Evolutionary conservation across 2,888 invertebrate genomes (phyloP).

Genomic region (Epiblema foenella): DNA sequence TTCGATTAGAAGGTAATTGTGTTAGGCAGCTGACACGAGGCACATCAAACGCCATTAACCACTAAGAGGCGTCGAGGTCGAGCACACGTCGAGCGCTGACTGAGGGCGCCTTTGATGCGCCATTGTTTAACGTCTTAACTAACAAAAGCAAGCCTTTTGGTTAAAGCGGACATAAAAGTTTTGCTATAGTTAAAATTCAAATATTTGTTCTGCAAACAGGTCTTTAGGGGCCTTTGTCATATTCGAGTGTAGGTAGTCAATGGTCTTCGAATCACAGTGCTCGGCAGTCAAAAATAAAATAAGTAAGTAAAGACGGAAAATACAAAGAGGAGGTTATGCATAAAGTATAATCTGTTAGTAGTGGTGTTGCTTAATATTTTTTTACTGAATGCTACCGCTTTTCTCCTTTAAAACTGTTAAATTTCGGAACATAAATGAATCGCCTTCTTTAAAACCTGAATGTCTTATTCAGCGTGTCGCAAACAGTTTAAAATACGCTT

Average conservation of each 20-base stretch:
- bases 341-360: no score
- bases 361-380: no score
- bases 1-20: background rate
- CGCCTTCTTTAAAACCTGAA: slow-evolving; percentile 13
- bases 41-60: slow-evolving; percentile 10
- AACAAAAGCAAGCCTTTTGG: slow-evolving; percentile 5
- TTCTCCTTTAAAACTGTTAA: background rate
- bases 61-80: background rate
- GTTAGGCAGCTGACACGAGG: slow-evolving; percentile 2
- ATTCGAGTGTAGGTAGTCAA: no score
- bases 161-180: background rate
- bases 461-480: slow-evolving; percentile 23
- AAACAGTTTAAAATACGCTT: slow-evolving; percentile 45
- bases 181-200: background rate
- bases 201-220: no score
- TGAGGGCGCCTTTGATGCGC: slow-evolving; percentile 17
- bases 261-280: no score
- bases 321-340: no score
- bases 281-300: no score
- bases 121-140: slow-evolving; percentile 11
- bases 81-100: slow-evolving; percentile 18
- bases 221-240: no score
- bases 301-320: no score
- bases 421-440: slow-evolving; percentile 19
- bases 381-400: background rate